A percentile compares a stretch with the other conserved stretches of the same genome.
These are phyloP conservation scores for Noctuana brunneofusca DNA, from an alignment of 2,888 invertebrate species.

Conservation along the genomic window DNA sequence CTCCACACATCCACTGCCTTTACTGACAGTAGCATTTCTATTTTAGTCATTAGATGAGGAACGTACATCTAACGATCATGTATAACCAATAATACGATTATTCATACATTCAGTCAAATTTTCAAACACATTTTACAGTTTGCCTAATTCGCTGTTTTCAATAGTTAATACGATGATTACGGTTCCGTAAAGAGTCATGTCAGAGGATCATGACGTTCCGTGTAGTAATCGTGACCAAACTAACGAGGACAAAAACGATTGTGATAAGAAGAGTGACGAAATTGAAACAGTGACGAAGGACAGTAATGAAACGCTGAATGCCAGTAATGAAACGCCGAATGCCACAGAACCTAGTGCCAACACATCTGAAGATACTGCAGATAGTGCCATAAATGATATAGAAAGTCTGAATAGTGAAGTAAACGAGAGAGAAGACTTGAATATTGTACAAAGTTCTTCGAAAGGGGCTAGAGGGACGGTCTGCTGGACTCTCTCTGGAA, in stretches of 20 bases:
- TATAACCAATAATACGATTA: neutral
- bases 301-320: constrained; percentile 37
- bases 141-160: neutral
- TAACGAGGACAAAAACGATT: constrained; percentile 43
- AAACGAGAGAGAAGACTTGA: constrained; percentile 38
- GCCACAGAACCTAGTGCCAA: constrained; percentile 60
- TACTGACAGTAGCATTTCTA: constrained; percentile 23
- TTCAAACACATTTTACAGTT: neutral
- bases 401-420: constrained; percentile 46
- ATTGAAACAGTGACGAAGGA: constrained; percentile 36
- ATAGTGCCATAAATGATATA: constrained; percentile 57
- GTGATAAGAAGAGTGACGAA: constrained; percentile 39
- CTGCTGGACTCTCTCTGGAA: constrained; percentile 67
- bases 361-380: constrained; percentile 46
- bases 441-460: constrained; percentile 33
- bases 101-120: neutral
- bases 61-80: neutral
- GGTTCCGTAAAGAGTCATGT: constrained; percentile 61
- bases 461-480: constrained; percentile 38
- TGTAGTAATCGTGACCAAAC: constrained; percentile 52
- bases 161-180: constrained; percentile 28
- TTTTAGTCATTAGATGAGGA: constrained; percentile 24
- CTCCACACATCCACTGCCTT: constrained; percentile 41
- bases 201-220: constrained; percentile 66
- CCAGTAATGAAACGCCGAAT: constrained; percentile 37